Conservation (phyloP, 2,797 vertebrate genomes). For the Hirundo rustica region DNA sequence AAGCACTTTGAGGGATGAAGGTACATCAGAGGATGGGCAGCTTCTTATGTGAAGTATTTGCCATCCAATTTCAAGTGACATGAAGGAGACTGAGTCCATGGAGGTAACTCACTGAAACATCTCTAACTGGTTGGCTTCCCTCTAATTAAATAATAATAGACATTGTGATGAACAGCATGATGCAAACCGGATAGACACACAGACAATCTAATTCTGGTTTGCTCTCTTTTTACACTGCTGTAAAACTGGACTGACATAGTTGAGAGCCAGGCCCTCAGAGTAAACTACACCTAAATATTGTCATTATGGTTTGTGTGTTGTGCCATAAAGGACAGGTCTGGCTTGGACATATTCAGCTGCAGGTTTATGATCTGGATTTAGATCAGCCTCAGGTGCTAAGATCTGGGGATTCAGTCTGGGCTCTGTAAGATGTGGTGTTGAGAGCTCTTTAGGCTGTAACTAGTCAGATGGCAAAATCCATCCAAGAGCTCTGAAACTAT, state of each 20-base stretch:
- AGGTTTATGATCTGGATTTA: conserved; percentile 14
- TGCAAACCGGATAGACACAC: neutral
- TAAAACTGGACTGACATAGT: neutral
- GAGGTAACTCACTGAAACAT: neutral
- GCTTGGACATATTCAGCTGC: neutral
- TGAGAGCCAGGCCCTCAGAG: neutral
- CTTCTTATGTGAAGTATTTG: neutral
- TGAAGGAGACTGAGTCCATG: neutral
- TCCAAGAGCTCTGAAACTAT: neutral
- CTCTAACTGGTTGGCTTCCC: neutral
- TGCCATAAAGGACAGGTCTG: neutral
- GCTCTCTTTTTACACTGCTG: neutral
- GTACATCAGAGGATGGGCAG: neutral
- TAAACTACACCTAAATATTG: neutral
- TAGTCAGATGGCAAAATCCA: neutral
- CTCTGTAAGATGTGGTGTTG: neutral
- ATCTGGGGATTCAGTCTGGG: neutral
- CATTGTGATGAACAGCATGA: neutral
- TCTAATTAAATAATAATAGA: neutral
- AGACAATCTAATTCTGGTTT: neutral
- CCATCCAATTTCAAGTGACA: neutral
- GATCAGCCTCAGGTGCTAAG: neutral
- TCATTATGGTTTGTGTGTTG: neutral
- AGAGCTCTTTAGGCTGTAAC: neutral
- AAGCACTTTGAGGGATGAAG: neutral